Base-by-base conservation (phyloP, 2,797 vertebrate genomes). In the Sebastes glaucus region DNA sequence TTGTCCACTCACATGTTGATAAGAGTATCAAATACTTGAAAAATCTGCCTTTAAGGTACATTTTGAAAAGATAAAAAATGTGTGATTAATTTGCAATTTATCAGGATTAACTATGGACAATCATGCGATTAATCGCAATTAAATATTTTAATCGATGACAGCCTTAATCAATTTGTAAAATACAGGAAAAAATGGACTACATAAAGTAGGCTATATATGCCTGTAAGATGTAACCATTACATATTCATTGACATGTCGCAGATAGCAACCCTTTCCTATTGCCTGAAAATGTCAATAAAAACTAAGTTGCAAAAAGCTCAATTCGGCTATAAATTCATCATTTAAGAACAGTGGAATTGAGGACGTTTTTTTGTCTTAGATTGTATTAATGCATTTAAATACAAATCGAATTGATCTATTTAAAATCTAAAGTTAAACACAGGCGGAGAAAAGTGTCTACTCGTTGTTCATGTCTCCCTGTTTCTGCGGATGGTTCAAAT, bases 141-240 rank as follows among this genome's bases (percentile, higher is more conserved):
- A 18, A 46, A 46, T 46, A 0, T 46, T 46, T 46, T 0, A 0
- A 46, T 46, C 16, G 0, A 46, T 46, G 42, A 46, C 42, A 18
- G 42, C 42, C 42, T 3, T 1, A 18, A 46, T 46, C 42, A 46
- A 46, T 46, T 20, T 46, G 42, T 46, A 0, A 46, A 46, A 46
- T 46, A 46, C 42, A 46, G 42, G 0, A 18, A 18, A 46, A 46
- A 46, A 38, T 32, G 3, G 30, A 30, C 30, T 30, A 1, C 30
- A 30, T 35, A 35, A 35, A 35, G 11, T 35, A 35, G 33, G 33
- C 33, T 35, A 35, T 2, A 11, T 35, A 35, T 35, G 33, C 33
- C 10, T 2, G 13, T 46, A 46, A 46, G 42, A 3, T 46, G 42
- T 20, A 20, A 46, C 1, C 53, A 55, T 55, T 22, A 55, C 16